Evolutionary conservation across 2,888 invertebrate genomes (phyloP).

Genomic region (Himalopsyche tibetana): DNA sequence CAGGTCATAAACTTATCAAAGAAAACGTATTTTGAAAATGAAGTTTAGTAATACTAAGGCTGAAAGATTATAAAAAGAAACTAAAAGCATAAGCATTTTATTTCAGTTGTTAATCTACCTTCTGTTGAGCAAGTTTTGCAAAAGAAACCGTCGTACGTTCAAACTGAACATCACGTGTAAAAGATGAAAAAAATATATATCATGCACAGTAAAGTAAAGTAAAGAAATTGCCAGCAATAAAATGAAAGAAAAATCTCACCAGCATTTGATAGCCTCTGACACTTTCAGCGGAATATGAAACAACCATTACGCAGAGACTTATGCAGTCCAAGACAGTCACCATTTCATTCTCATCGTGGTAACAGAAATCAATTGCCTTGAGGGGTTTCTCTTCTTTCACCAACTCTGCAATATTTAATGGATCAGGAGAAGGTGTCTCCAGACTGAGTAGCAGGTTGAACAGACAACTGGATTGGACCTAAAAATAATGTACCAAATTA

Average conservation of each 20-base stretch:
- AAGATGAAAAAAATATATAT: no score
- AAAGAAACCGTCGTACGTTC: no score
- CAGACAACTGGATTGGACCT: conserved; percentile 93
- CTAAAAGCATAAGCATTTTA: no score
- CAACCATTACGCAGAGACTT: conserved; percentile 99
- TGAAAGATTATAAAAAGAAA: no score
- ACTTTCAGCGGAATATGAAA: conserved; percentile 98
- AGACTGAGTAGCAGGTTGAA: conserved; percentile 94
- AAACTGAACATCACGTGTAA: no score
- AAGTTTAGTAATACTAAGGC: conserved; percentile 37
- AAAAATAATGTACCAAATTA: conserved; percentile 57
- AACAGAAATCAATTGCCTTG: conserved; percentile 98
- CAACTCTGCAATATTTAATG: conserved; percentile 92
- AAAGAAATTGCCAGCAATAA: neutral
- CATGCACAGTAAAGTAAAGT: no score
- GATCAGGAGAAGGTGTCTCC: conserved; percentile 96
- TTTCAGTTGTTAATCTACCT: no score
- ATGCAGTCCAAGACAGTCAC: conserved; percentile 98
- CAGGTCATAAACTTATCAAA: conserved; percentile 55
- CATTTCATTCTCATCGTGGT: conserved; percentile 98
- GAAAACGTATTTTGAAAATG: conserved; percentile 57
- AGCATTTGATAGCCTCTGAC: conserved; percentile 94
- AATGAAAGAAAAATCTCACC: conserved; percentile 75
- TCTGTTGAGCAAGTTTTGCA: no score
- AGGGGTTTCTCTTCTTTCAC: conserved; percentile 94